Conservation (phyloP, 2,797 vertebrate species). For the Trachurus trachurus region DNA sequence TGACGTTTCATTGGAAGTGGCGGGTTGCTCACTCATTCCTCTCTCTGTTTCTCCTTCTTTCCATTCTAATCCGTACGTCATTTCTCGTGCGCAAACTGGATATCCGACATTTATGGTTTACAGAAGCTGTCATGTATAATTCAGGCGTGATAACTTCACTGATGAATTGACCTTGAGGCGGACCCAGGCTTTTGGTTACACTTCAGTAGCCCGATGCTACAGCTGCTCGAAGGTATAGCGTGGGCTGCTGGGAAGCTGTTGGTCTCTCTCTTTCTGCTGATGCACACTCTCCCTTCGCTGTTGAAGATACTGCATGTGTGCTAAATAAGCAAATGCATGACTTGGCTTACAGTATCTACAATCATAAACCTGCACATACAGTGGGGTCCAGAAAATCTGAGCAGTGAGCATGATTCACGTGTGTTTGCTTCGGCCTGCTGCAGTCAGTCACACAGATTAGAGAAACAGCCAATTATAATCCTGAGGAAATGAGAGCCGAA, state of each 20-base stretch:
- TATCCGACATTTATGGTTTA: constrained; percentile 81
- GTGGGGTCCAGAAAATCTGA: too few species aligned
- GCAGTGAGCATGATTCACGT: not conserved
- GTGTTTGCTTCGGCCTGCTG: constrained; percentile 30
- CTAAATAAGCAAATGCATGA: constrained; percentile 18
- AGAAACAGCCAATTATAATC: constrained; percentile 33
- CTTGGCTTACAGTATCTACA: constrained; percentile 11
- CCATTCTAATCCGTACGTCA: constrained; percentile 25
- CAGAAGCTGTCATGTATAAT: constrained; percentile 80
- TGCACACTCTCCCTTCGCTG: constrained; percentile 24
- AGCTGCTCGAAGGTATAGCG: constrained; percentile 67
- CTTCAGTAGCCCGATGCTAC: constrained; percentile 68
- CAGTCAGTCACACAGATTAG: constrained; percentile 14
- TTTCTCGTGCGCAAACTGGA: constrained; percentile 59
- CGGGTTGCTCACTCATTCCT: constrained; percentile 21
- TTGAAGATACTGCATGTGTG: constrained; percentile 1
- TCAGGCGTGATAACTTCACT: constrained; percentile 76
- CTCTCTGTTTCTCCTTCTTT: not conserved
- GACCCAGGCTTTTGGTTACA: constrained; percentile 77
- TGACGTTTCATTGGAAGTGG: constrained; percentile 55
- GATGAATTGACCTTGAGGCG: constrained; percentile 80
- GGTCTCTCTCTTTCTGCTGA: constrained; percentile 52
- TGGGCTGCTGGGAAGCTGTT: constrained; percentile 53
- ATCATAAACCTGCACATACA: not conserved
- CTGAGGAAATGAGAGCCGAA: constrained; percentile 46